These are phyloP conservation scores for Xylota sylvarum DNA, from an alignment of 2,888 invertebrate genomes.

Conservation along the genomic window DNA sequence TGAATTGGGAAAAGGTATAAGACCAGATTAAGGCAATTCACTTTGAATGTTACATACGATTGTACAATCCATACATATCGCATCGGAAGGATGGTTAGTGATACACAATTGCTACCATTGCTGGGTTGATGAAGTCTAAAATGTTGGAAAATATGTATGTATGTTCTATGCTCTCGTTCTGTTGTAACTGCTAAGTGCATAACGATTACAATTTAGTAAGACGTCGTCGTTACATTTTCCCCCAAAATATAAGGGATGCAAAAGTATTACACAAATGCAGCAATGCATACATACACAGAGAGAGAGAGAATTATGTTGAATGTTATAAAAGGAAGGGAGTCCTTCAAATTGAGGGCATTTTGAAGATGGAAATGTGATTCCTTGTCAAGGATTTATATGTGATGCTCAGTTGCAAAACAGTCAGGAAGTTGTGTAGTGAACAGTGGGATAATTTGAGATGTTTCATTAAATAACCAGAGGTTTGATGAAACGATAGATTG, in stretches of 20 bases:
- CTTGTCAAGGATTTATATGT: conserved; percentile 12
- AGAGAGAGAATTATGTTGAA: background rate
- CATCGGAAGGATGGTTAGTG: conserved; percentile 15
- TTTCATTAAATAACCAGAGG: background rate
- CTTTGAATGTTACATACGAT: conserved; percentile 56
- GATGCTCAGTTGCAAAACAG: background rate
- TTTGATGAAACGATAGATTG: background rate
- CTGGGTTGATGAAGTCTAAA: conserved; percentile 57
- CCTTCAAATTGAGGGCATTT: conserved; percentile 7
- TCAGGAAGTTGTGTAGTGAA: background rate
- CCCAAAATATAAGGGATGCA: background rate
- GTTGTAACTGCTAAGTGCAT: conserved; percentile 54
- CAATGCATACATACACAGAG: background rate
- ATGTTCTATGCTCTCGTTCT: conserved; percentile 52
- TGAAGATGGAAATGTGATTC: conserved; percentile 18
- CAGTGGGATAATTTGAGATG: background rate
- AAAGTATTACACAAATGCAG: background rate
- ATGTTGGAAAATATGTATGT: conserved; percentile 62
- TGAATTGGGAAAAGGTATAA: conserved; percentile 36
- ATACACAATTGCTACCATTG: conserved; percentile 26
- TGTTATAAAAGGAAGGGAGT: background rate
- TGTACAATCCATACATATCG: conserved; percentile 26
- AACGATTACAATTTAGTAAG: conserved; percentile 53
- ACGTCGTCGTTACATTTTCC: background rate
- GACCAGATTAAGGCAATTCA: conserved; percentile 62